Base-by-base conservation (phyloP, 2,797 vertebrate genomes). In the Ptychobarbus kaznakovi region DNA sequence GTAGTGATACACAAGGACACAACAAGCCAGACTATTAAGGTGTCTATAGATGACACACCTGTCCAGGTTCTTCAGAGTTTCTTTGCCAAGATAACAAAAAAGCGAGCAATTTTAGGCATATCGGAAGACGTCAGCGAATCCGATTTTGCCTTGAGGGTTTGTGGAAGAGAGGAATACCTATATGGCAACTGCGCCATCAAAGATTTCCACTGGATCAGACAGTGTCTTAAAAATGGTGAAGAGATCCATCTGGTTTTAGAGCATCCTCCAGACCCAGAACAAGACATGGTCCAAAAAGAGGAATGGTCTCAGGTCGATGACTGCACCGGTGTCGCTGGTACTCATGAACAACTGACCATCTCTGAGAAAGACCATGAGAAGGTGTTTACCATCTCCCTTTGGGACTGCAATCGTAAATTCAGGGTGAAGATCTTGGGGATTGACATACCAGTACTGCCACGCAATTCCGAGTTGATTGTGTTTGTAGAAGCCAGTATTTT, bases 251-350 rank as follows among this genome's bases (percentile, higher is more conserved):
- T 99, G 89, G 96, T 98, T 76, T 93, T 99, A 4, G 97, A 98
- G 90, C 86, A 85, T 0, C 96, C 96, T 0, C 97, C 97, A 0
- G 94, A 99, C 89, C 95, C 96, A 0, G 94, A 92, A 1, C 93
- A 96, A 79, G 97, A 99, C 58, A 92, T 95, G 83, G 98, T 99
- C 76, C 96, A 96, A 88, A 97, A 96, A 89, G 98, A 99, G 87
- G 97, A 99, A 87, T 99, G 98, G 98, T 96, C 97, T 0, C 96
- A 98, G 87, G 98, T 99, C 84, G 98, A 99, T 35, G 98, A 99
- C 90, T 99, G 98, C 92, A 99, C 97, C 0, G 98, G 98, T 61
- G 97, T 97, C 3, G 97, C 98, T 25, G 98, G 98, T 7, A 98
- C 97, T 86, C 98, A 99, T 0, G 98, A 99, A 88, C 98, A 99